phyloP scores from a whole-genome alignment of 2,888 invertebrate genomes.

The Strigamia maritima region DNA sequence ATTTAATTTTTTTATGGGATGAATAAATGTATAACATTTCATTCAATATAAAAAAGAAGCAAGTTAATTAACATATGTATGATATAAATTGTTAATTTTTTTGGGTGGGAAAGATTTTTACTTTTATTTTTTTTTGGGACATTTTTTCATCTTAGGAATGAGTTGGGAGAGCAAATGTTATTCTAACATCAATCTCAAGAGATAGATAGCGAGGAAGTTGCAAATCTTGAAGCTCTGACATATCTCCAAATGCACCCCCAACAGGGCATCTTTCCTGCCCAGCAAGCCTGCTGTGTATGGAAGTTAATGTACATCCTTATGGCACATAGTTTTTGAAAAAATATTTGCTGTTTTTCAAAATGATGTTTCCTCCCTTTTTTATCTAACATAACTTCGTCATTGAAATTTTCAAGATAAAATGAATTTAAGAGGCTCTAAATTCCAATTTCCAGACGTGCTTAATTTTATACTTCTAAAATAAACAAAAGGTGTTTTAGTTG shows the following conservation, averaged over 20 bases:
- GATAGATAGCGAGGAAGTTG: conserved; percentile 20
- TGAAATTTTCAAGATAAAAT: conserved; percentile 8
- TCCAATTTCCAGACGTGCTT: not conserved
- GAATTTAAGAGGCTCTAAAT: conserved; percentile 11
- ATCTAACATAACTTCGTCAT: not conserved
- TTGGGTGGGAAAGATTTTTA: not conserved
- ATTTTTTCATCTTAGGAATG: not conserved
- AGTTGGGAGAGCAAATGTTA: conserved; percentile 19
- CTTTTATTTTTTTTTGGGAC: not conserved
- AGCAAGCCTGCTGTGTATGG: conserved; percentile 7
- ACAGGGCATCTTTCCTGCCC: conserved; percentile 19
- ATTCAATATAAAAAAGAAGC: not conserved
- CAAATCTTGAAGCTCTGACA: conserved; percentile 16
- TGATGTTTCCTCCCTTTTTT: conserved; percentile 2
- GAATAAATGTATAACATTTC: not conserved
- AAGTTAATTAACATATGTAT: not conserved
- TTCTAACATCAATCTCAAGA: conserved; percentile 20
- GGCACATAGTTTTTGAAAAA: conserved; percentile 10
- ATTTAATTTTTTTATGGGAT: not conserved
- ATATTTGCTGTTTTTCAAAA: conserved; percentile 23
- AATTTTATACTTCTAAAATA: not conserved
- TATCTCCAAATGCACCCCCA: conserved; percentile 23
- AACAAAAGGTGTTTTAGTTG: too few species aligned
- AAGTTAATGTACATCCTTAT: conserved; percentile 23
- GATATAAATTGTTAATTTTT: not conserved